Conservation (phyloP, 1,140 invertebrate genomes). For the Amphibalanus amphitrite region DNA sequence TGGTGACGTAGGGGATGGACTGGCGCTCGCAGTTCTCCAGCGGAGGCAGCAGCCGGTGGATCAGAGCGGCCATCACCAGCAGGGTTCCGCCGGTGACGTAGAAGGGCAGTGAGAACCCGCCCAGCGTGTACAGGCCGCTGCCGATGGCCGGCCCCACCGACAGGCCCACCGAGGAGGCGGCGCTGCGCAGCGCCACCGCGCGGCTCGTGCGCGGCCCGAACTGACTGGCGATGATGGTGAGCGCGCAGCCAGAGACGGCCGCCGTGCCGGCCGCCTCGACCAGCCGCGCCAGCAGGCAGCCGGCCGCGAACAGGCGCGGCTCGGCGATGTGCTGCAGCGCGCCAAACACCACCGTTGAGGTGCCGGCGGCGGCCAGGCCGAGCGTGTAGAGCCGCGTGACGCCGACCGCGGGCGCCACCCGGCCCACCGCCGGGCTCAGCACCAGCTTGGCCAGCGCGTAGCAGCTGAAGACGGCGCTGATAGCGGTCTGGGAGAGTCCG, state of each 20-base stretch:
- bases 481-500: conserved; percentile 18
- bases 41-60: conserved; percentile 35
- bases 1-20: conserved; percentile 36
- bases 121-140: conserved; percentile 28
- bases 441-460: conserved; percentile 18
- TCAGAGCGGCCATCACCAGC: conserved; percentile 31
- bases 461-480: conserved; percentile 22
- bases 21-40: conserved; percentile 38
- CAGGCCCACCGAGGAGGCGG: conserved; percentile 32
- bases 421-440: conserved; percentile 25
- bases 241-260: conserved; percentile 36
- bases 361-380: conserved; percentile 27
- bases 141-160: conserved; percentile 33
- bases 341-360: conserved; percentile 27
- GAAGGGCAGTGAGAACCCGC: conserved; percentile 38
- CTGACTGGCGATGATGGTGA: conserved; percentile 34
- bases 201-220: conserved; percentile 32
- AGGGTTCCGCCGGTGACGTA: conserved; percentile 32
- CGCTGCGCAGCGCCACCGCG: conserved; percentile 24
- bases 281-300: conserved; percentile 30
- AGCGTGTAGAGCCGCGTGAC: conserved; percentile 26
- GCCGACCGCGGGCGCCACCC: conserved; percentile 35
- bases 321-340: conserved; percentile 31
- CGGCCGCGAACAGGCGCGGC: conserved; percentile 33
- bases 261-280: conserved; percentile 38